Evolutionary conservation across 2,888 invertebrate genomes (phyloP).

Genomic region (Aleiodes testaceus): DNA sequence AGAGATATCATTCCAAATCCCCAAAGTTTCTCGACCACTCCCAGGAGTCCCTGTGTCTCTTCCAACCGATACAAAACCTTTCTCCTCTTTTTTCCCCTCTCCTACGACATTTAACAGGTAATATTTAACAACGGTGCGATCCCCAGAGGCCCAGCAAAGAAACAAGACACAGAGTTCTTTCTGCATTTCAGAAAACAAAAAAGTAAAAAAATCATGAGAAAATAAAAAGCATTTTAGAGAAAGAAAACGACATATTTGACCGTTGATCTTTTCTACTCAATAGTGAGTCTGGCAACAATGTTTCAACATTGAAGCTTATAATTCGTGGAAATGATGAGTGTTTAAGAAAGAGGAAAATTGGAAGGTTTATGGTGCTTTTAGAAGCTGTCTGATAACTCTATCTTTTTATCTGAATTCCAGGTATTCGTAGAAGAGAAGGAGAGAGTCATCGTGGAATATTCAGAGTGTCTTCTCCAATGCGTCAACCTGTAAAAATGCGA

Average conservation of each 20-base stretch:
- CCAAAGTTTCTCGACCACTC: conserved; percentile 30
- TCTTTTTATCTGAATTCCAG: background rate
- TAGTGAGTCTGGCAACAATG: conserved; percentile 28
- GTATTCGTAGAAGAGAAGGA: background rate
- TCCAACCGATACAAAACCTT: background rate
- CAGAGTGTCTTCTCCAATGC: no score
- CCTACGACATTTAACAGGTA: background rate
- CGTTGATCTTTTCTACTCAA: conserved; percentile 1
- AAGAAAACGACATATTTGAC: conserved; percentile 3
- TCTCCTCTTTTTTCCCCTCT: background rate
- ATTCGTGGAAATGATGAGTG: conserved; percentile 17
- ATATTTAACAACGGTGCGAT: conserved; percentile 2
- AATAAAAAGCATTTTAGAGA: background rate
- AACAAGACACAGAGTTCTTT: background rate
- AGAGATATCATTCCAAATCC: conserved; percentile 37
- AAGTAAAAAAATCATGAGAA: background rate
- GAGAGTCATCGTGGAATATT: background rate
- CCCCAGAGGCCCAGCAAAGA: background rate
- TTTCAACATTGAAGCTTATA: conserved; percentile 10
- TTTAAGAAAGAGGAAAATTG: background rate
- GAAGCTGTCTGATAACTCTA: background rate
- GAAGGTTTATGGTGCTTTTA: conserved; percentile 24
- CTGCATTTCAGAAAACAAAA: background rate
- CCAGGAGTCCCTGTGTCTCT: conserved; percentile 35
- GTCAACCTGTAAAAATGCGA: background rate